phyloP scores from a whole-genome alignment of 2,113 vertebrate genomes.

The Uria lomvia region DNA sequence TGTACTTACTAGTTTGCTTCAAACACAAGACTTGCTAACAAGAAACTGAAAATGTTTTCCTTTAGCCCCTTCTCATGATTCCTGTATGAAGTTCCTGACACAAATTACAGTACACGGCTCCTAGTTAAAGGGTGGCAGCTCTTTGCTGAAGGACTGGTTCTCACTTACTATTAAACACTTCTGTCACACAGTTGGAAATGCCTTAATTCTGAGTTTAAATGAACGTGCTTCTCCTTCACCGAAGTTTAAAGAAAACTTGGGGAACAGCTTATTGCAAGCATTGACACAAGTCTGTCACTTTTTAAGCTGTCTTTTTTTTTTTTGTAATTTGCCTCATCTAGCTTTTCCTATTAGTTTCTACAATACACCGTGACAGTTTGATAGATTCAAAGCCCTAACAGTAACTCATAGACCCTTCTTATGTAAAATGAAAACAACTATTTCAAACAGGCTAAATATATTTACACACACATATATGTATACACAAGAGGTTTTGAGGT shows the following conservation, averaged over 20 bases:
- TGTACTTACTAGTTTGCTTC: not conserved
- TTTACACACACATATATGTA: not conserved
- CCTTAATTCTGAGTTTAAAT: not conserved
- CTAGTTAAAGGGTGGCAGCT: not conserved
- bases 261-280: not conserved
- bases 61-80: not conserved
- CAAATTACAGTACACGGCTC: not conserved
- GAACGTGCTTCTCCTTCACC: not conserved
- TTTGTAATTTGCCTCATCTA: not conserved
- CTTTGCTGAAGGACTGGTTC: not conserved
- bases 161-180: not conserved
- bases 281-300: not conserved
- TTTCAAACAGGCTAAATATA: conserved; percentile 12
- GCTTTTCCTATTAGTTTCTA: not conserved
- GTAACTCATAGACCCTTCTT: not conserved
- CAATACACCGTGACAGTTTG: not conserved
- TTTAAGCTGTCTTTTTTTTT: not conserved
- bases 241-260: not conserved
- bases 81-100: not conserved
- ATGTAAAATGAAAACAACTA: not conserved
- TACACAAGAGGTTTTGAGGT: not conserved
- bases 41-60: not conserved
- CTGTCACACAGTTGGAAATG: not conserved
- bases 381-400: not conserved
- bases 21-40: not conserved